Evolutionary conservation across 2,888 invertebrate genomes (phyloP).

Genomic region (Neria commutata): DNA sequence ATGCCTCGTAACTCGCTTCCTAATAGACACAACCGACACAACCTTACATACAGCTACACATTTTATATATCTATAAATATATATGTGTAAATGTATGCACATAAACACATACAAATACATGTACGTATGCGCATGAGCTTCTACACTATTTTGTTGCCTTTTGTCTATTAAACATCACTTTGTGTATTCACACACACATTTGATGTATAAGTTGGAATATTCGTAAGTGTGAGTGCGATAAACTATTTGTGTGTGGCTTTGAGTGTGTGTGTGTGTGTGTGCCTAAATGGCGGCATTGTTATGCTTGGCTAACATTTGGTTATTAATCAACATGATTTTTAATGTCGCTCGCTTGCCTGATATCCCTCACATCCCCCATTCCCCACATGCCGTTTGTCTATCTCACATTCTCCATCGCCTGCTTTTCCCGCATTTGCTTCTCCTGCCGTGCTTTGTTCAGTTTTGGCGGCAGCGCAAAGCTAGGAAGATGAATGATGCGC

Average conservation of each 20-base stretch:
- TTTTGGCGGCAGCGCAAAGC: no score
- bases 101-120: not conserved
- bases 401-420: no score
- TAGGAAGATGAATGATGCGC: not conserved
- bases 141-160: constrained; percentile 1
- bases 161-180: constrained; percentile 21
- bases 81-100: constrained; percentile 1
- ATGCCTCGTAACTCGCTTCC: not conserved
- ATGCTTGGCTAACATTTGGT: constrained; percentile 37
- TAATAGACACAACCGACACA: not conserved
- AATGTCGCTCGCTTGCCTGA: no score
- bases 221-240: no score
- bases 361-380: no score
- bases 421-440: no score
- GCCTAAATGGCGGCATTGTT: constrained; percentile 20
- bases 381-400: no score
- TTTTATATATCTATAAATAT: no score
- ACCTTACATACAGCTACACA: no score
- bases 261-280: not conserved
- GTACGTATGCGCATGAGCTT: not conserved
- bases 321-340: constrained; percentile 43
- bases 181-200: no score
- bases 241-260: constrained; percentile 9
- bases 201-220: no score
- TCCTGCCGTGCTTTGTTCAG: no score